Percentiles rank a stretch among this genome's conserved stretches.
Evolutionary conservation across 2,888 invertebrate genomes (phyloP).

Genomic region (Amiota communis): DNA sequence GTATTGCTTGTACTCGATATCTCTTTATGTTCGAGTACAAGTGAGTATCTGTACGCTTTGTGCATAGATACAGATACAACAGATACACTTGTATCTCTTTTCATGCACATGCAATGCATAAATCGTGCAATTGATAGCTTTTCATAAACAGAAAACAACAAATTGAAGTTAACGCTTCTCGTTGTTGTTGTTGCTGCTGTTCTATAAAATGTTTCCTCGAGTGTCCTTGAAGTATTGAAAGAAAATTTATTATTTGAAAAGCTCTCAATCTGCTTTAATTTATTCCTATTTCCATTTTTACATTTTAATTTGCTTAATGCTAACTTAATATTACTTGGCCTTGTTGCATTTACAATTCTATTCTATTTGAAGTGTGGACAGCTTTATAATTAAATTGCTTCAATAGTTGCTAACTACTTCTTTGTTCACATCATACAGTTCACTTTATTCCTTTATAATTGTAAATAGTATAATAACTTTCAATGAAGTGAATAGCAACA

Average conservation of each 20-base stretch:
- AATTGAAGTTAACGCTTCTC: constrained; percentile 43
- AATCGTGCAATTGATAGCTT: constrained; percentile 43
- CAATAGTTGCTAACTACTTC: too few species aligned
- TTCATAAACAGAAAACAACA: not conserved
- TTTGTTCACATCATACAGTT: too few species aligned
- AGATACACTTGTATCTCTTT: constrained; percentile 32
- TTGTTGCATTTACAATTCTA: too few species aligned
- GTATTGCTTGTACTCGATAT: too few species aligned
- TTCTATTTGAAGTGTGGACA: too few species aligned
- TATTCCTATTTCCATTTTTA: not conserved
- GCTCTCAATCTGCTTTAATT: too few species aligned
- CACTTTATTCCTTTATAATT: too few species aligned
- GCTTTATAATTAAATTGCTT: too few species aligned
- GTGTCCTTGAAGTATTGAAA: constrained; percentile 53
- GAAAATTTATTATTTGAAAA: constrained; percentile 22
- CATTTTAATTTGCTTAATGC: not conserved
- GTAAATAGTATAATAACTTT: too few species aligned
- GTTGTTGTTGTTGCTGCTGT: constrained; percentile 23
- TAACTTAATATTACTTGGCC: too few species aligned
- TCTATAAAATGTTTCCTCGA: not conserved
- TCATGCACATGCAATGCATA: constrained; percentile 45
- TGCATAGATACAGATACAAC: not conserved
- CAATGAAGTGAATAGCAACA: too few species aligned
- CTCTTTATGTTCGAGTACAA: too few species aligned
- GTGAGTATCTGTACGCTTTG: not conserved